phyloP scores from a whole-genome alignment of 2,113 vertebrate genomes.

The Aspidoscelis tigris region DNA sequence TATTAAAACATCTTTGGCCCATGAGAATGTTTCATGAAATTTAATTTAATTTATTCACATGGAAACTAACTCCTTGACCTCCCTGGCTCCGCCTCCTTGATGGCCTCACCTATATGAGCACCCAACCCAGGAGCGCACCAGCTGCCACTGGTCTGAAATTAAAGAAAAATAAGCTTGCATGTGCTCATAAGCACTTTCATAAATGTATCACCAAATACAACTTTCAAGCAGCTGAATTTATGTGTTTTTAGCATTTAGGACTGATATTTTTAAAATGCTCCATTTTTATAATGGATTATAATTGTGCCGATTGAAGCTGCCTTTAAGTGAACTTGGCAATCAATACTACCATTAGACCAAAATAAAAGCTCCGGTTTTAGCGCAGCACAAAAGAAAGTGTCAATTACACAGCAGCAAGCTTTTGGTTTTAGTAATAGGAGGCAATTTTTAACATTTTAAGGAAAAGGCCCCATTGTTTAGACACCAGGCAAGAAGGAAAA shows the following conservation, averaged over 20 bases:
- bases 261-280: constrained; percentile 46
- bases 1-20: too few relatives aligned
- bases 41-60: too few relatives aligned
- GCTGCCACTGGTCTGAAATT: background rate
- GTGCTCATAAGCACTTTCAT: constrained; percentile 22
- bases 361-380: constrained; percentile 37
- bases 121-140: background rate
- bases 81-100: too few relatives aligned
- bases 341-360: constrained; percentile 36
- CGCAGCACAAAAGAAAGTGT: background rate
- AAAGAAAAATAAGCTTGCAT: background rate
- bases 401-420: constrained; percentile 47
- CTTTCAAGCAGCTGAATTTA: constrained; percentile 17
- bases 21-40: too few relatives aligned
- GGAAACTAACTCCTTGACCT: too few relatives aligned
- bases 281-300: constrained; percentile 49
- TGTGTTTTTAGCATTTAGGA: constrained; percentile 27
- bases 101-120: too few relatives aligned
- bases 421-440: constrained; percentile 55
- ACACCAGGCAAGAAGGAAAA: background rate
- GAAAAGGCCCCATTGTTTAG: constrained; percentile 44
- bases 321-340: constrained; percentile 44
- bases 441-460: constrained; percentile 48
- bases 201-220: constrained; percentile 11
- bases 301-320: constrained; percentile 51